These are phyloP conservation scores for Tamandua tetradactyla DNA, from an alignment of 2,797 vertebrate genomes.

Conservation along the genomic window DNA sequence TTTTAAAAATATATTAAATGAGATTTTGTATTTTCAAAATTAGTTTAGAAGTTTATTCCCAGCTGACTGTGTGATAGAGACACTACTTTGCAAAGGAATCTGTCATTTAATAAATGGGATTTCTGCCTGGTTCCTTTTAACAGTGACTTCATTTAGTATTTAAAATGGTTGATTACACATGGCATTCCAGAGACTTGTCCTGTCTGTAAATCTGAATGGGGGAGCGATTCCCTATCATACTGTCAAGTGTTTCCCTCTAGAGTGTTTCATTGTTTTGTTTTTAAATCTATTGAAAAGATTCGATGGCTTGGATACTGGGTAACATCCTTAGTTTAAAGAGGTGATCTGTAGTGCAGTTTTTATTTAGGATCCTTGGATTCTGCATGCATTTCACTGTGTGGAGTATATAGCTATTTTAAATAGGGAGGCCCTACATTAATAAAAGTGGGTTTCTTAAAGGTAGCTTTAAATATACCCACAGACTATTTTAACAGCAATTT, in stretches of 20 bases:
- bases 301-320: not conserved
- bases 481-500: not conserved
- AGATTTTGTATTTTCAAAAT: not conserved
- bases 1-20: constrained; percentile 23
- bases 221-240: not conserved
- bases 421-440: not conserved
- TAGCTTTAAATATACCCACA: not conserved
- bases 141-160: not conserved
- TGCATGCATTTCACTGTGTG: not conserved
- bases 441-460: constrained; percentile 31
- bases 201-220: not conserved
- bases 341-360: not conserved
- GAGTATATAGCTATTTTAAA: not conserved
- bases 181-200: not conserved
- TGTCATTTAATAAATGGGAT: constrained; percentile 19
- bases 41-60: not conserved
- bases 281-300: not conserved
- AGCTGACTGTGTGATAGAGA: not conserved
- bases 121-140: constrained; percentile 34
- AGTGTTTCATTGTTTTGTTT: not conserved
- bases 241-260: not conserved
- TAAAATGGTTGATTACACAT: not conserved
- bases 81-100: not conserved
- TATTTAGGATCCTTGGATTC: not conserved
- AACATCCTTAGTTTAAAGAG: not conserved